These are phyloP conservation scores for Holotrichia oblita DNA, from an alignment of 1,140 invertebrate genomes.

Conservation along the genomic window DNA sequence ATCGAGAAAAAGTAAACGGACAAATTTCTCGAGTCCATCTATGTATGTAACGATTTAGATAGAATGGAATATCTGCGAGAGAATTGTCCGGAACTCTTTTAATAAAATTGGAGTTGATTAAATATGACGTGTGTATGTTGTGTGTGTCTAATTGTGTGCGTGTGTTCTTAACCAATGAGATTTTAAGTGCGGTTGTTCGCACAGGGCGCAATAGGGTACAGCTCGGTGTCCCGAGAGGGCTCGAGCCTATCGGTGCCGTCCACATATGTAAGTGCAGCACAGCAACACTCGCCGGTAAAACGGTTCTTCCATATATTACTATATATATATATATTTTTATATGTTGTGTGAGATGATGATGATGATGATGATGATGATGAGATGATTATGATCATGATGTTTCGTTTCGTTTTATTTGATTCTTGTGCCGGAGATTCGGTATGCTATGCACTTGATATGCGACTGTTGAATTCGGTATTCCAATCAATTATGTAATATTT, in stretches of 20 bases:
- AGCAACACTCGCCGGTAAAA: constrained; percentile 21
- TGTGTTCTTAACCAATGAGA: background rate
- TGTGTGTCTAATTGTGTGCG: background rate
- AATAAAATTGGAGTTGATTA: too few species aligned
- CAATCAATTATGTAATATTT: too few species aligned
- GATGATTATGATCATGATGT: background rate
- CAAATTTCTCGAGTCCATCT: too few species aligned
- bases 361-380: constrained; percentile 6
- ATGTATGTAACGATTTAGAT: too few species aligned
- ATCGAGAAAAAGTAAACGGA: too few species aligned
- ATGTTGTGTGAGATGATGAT: constrained; percentile 7
- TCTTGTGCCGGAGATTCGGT: background rate
- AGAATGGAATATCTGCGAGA: too few species aligned
- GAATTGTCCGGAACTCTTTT: too few species aligned
- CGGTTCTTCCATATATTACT: constrained; percentile 51
- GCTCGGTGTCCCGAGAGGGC: constrained; percentile 67
- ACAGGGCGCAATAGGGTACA: constrained; percentile 62
- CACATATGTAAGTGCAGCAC: constrained; percentile 66
- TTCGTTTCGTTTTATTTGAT: constrained; percentile 20
- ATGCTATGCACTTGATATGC: constrained; percentile 15
- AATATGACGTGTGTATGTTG: too few species aligned
- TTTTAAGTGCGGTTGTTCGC: constrained; percentile 49
- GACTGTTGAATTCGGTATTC: background rate
- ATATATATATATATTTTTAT: constrained; percentile 46
- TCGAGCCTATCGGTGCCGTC: constrained; percentile 80